phyloP scores from a whole-genome alignment of 2,113 vertebrate species.

The Microcebus tavaratra region DNA sequence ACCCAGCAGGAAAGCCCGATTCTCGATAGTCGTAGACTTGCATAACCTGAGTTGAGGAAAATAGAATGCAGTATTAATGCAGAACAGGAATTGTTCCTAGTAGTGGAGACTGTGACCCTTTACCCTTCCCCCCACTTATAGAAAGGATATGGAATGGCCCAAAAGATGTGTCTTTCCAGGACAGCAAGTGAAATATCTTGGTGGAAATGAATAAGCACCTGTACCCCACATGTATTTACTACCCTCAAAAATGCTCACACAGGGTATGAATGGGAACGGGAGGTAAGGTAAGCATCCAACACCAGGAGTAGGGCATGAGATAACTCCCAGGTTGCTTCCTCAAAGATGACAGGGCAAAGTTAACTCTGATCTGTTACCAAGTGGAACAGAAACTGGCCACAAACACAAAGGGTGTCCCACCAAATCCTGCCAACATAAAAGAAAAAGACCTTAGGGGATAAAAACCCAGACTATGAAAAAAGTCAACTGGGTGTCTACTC shows the following conservation, averaged over 20 bases:
- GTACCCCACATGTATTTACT: neutral
- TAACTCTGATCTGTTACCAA: neutral
- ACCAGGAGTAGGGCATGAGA: neutral
- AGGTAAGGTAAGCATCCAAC: neutral
- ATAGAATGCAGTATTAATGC: slow-evolving; percentile 46
- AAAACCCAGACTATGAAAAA: slow-evolving; percentile 15
- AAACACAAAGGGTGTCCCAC: neutral
- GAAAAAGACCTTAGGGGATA: neutral
- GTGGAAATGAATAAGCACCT: slow-evolving; percentile 7
- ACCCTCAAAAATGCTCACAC: slow-evolving; percentile 1
- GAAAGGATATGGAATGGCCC: slow-evolving; percentile 17
- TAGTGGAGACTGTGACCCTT: neutral
- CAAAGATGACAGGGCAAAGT: slow-evolving; percentile 16
- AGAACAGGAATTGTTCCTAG: slow-evolving; percentile 1
- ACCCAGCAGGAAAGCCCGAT: slow-evolving; percentile 50
- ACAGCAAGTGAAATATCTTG: slow-evolving; percentile 14
- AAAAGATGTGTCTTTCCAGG: slow-evolving; percentile 3
- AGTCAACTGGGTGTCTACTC: neutral
- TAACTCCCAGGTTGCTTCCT: neutral
- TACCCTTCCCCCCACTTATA: neutral
- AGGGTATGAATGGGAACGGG: neutral
- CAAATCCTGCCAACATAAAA: slow-evolving; percentile 15
- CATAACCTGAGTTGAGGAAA: slow-evolving; percentile 66
- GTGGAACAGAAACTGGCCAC: neutral
- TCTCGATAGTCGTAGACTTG: slow-evolving; percentile 30